These are phyloP conservation scores for Hermaeophaga mercurialis DNA, from an alignment of 2,888 invertebrate species.

Conservation along the genomic window DNA sequence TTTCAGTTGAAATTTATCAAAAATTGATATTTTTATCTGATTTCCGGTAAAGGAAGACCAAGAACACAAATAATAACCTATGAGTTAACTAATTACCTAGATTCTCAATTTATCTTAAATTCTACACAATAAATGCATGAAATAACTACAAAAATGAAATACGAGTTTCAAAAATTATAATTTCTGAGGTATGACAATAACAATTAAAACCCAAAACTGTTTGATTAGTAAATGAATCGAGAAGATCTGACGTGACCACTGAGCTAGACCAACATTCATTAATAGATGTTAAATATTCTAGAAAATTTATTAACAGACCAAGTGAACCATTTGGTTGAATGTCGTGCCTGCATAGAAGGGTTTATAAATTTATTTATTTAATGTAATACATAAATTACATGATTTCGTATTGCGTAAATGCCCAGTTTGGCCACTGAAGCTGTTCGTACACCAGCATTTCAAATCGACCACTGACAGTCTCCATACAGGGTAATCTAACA, in stretches of 20 bases:
- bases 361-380: conserved; percentile 53
- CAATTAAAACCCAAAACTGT: no score
- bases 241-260: conserved; percentile 2
- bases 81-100: no score
- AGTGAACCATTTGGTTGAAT: conserved; percentile 39
- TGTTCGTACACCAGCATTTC: conserved; percentile 24
- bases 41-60: no score
- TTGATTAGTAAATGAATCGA: conserved; percentile 2
- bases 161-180: no score
- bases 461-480: conserved; percentile 25
- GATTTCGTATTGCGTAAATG: conserved; percentile 49
- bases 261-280: conserved; percentile 40
- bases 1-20: no score
- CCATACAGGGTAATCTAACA: conserved; percentile 21
- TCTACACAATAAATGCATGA: no score
- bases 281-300: conserved; percentile 51
- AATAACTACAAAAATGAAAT: no score
- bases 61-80: no score
- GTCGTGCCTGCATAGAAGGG: conserved; percentile 38
- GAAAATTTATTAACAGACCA: conserved; percentile 47
- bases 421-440: conserved; percentile 33
- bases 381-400: conserved; percentile 54
- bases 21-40: no score
- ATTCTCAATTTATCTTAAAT: no score
- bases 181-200: no score